Evolutionary conservation across 2,113 vertebrate species (phyloP), one percentile per base, ranked within the genome.

Genomic region (Semnopithecus entellus): DNA sequence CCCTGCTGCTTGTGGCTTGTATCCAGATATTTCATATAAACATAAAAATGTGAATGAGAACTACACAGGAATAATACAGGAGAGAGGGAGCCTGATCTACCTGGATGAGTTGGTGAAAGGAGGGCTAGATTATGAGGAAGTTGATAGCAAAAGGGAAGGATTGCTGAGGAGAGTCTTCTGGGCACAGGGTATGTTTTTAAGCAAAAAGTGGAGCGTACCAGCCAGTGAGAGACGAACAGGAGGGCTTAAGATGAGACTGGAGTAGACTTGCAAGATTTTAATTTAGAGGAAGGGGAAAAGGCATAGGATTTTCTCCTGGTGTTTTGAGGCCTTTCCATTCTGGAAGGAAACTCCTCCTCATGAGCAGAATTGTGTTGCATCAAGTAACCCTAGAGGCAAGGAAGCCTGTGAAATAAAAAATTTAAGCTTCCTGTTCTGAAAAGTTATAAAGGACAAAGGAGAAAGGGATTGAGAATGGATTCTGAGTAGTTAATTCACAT

Each of bases 371-470:
- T 17, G 2, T 48, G 16, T 55, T 64, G 38, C 22, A 14, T 50
- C 52, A 30, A 32, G 61, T 64, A 52, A 88, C 6, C 20, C 18
- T 20, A 35, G 70, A 90, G 16, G 8, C 59, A 90, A 73, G 16
- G 2, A 84, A 84, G 4, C 2, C 50, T 82, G 6, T 8, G 30
- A 22, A 93, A n/a, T 68, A 3, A 81, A n/a, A 17, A 83, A 50
- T 32, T 43, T 48, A 55, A 86, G 32, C 17, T 87, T n/a, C 75
- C 17, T 22, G n/a, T 14, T 8, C 64, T 61, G 35, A 48, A 73
- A 81, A 95, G 23, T 25, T 75, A 83, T 85, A 72, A 61, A 70
- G 88, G 68, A 94, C 45, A 78, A 83, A 83, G 40, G 5, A 78
- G 30, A 73, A 79, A 35, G 17, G 6, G 64, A 48, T 16, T 70